A percentile compares a stretch with the other conserved stretches of the same genome.
Conservation (phyloP, 2,113 vertebrate species). For the Crotalus horridus region DNA sequence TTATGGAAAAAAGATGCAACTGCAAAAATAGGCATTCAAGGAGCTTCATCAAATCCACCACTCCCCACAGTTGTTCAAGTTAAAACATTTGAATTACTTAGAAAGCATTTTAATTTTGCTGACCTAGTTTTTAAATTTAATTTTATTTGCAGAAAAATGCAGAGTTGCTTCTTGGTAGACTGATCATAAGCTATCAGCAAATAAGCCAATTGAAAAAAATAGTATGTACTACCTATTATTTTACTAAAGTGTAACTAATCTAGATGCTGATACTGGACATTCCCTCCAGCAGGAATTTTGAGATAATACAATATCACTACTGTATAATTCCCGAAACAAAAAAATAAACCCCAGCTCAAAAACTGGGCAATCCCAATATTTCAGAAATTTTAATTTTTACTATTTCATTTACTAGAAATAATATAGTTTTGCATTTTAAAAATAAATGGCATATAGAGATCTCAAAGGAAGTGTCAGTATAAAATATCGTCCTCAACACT, state of each 20-base stretch:
- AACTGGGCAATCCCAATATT: background rate
- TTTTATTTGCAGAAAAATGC: background rate
- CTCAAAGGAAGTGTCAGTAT: background rate
- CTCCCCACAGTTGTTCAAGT: conserved; percentile 1
- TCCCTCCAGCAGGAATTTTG: background rate
- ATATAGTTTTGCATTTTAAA: background rate
- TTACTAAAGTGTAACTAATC: background rate
- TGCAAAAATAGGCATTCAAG: conserved; percentile 32
- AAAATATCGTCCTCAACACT: background rate
- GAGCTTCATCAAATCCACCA: background rate
- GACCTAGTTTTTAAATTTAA: background rate
- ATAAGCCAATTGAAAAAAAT: background rate
- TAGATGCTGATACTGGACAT: background rate
- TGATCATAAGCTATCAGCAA: background rate
- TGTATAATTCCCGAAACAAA: background rate
- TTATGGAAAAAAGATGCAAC: conserved; percentile 31
- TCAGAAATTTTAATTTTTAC: background rate
- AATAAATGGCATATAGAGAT: background rate
- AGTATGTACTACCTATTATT: too few relatives aligned
- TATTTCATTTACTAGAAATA: background rate
- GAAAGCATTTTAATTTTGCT: conserved; percentile 13
- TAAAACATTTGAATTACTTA: conserved; percentile 18
- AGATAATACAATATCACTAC: background rate
- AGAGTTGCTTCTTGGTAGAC: background rate
- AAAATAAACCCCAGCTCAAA: background rate